phyloP scores from a whole-genome alignment of 2,113 vertebrate genomes.

The Bubo bubo region DNA sequence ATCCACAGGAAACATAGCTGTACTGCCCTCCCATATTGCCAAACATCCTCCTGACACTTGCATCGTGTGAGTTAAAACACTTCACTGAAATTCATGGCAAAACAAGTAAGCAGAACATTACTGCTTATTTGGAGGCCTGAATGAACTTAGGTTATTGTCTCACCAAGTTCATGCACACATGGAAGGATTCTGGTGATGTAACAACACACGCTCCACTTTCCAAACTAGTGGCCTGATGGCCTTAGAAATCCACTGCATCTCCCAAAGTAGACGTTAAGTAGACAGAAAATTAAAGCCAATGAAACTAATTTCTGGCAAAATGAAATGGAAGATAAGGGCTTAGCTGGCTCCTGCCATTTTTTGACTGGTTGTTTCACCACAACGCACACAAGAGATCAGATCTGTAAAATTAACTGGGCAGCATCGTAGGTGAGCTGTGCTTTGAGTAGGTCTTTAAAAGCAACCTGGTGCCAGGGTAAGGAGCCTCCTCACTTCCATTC shows the following conservation, averaged over 20 bases:
- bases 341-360: background rate
- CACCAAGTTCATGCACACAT: accelerated
- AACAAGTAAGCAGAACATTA: background rate
- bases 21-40: background rate
- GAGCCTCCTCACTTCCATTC: background rate
- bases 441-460: background rate
- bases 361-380: background rate
- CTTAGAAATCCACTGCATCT: background rate
- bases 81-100: background rate
- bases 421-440: background rate
- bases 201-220: background rate
- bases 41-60: background rate
- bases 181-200: background rate
- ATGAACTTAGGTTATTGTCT: background rate
- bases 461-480: background rate
- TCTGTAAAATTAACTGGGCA: background rate
- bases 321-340: background rate
- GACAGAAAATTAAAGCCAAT: background rate
- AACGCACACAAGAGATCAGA: background rate
- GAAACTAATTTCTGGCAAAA: background rate
- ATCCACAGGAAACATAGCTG: background rate
- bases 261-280: background rate
- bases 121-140: too few species aligned
- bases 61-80: background rate
- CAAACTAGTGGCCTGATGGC: background rate